Evolutionary conservation across 1,140 invertebrate species (phyloP).

Genomic region (Drosophila azteca): DNA sequence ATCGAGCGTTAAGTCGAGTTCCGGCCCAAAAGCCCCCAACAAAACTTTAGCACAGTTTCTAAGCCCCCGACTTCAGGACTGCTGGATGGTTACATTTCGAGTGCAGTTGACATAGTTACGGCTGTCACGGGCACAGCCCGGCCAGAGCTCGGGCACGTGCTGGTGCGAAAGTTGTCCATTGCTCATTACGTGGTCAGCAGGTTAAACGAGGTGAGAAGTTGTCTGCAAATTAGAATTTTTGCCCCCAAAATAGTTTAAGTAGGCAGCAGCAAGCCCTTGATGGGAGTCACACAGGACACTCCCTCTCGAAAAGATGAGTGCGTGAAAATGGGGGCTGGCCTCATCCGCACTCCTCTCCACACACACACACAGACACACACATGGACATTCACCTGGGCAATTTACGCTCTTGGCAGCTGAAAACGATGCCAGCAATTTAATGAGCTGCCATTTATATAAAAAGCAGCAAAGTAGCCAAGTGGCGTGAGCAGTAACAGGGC

Average conservation of each 20-base stretch:
- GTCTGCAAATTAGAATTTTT: slow-evolving; percentile 71
- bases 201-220: slow-evolving; percentile 68
- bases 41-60: slow-evolving; percentile 72
- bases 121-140: background rate
- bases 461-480: slow-evolving; percentile 47
- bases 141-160: slow-evolving; percentile 50
- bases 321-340: background rate
- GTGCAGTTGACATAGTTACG: slow-evolving; percentile 69
- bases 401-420: slow-evolving; percentile 47
- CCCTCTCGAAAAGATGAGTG: background rate
- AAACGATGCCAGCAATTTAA: slow-evolving; percentile 77
- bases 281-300: too few species aligned
- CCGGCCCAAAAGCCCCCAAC: slow-evolving; percentile 33
- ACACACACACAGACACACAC: slow-evolving; percentile 7
- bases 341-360: slow-evolving; percentile 9
- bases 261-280: slow-evolving; percentile 14
- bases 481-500: slow-evolving; percentile 7
- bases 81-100: slow-evolving; percentile 1
- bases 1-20: slow-evolving; percentile 66
- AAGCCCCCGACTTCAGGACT: background rate
- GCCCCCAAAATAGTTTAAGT: slow-evolving; percentile 40
- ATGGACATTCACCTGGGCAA: slow-evolving; percentile 31
- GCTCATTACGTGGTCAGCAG: slow-evolving; percentile 78
- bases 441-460: slow-evolving; percentile 80
- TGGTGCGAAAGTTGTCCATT: slow-evolving; percentile 63